A percentile compares a stretch with the other conserved stretches of the same genome.
Conservation (phyloP, 2,113 vertebrate species). For the Larimichthys crocea region DNA sequence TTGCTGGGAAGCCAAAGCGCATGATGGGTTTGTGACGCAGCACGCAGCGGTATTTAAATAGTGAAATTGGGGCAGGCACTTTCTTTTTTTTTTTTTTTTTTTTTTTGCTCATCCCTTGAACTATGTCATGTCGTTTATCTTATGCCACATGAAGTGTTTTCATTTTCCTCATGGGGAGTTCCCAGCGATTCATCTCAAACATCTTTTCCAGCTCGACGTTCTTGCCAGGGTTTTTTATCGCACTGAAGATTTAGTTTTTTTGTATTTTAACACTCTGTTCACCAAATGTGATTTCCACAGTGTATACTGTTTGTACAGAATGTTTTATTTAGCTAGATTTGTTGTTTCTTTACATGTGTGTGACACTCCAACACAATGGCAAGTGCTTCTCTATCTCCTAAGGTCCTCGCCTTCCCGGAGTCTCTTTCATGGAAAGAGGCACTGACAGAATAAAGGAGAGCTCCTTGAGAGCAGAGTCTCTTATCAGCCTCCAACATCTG, state of each 20-base stretch:
- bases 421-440: slow-evolving; percentile 69
- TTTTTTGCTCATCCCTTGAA: slow-evolving; percentile 56
- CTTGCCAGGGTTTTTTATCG: slow-evolving; percentile 39
- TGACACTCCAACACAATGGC: slow-evolving; percentile 51
- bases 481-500: slow-evolving; percentile 81
- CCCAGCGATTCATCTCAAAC: slow-evolving; percentile 20
- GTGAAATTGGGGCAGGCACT: slow-evolving; percentile 39
- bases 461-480: slow-evolving; percentile 71
- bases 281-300: slow-evolving; percentile 47
- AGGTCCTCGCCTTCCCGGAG: slow-evolving; percentile 64
- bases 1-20: slow-evolving; percentile 62
- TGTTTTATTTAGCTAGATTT: slow-evolving; percentile 56
- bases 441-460: slow-evolving; percentile 75
- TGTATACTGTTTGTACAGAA: slow-evolving; percentile 37
- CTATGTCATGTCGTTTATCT: slow-evolving; percentile 61
- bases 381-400: slow-evolving; percentile 59
- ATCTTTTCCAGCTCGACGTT: slow-evolving; percentile 33
- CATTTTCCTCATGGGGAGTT: slow-evolving; percentile 39
- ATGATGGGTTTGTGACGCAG: slow-evolving; percentile 71
- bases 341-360: slow-evolving; percentile 63
- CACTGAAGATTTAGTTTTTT: slow-evolving; percentile 8
- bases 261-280: slow-evolving; percentile 23
- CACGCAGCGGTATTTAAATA: slow-evolving; percentile 61
- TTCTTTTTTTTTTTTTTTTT: slow-evolving; percentile 23
- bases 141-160: slow-evolving; percentile 49